phyloP scores from a whole-genome alignment of 2,888 invertebrate species.

The Hyalella azteca region DNA sequence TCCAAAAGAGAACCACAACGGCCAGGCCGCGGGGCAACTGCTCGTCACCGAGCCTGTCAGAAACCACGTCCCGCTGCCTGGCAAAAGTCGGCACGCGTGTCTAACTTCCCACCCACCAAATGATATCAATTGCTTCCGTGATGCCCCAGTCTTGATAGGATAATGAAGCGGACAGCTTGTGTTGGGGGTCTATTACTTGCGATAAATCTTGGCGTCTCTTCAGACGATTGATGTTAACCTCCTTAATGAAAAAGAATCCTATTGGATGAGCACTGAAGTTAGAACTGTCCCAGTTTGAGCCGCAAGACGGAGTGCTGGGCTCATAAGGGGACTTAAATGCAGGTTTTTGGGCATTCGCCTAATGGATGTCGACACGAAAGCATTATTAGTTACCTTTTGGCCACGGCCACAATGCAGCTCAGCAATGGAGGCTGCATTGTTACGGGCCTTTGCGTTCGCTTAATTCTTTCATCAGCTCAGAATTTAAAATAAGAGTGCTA shows the following conservation, averaged over 20 bases:
- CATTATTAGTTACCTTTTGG: background rate
- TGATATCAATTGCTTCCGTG: background rate
- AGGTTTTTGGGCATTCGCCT: background rate
- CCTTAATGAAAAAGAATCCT: conserved; percentile 1
- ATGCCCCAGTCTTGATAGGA: background rate
- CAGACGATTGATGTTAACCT: background rate
- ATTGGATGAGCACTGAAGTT: background rate
- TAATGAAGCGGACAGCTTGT: background rate
- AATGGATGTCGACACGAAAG: conserved; percentile 8
- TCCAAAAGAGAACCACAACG: no score
- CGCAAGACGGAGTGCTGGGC: background rate
- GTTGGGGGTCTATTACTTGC: conserved; percentile 3
- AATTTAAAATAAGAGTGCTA: no score
- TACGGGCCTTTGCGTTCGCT: no score
- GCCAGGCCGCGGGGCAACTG: no score
- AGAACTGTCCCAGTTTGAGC: conserved; percentile 6
- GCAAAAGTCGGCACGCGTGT: conserved; percentile 2
- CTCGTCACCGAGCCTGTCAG: no score
- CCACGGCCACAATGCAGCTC: conserved; percentile 10
- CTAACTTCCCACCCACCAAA: background rate
- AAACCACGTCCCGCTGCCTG: no score
- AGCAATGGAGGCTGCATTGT: no score
- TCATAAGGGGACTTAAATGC: background rate
- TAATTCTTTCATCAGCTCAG: no score
- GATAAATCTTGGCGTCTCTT: conserved; percentile 18